phyloP scores from a whole-genome alignment of 2,888 invertebrate species.

The Seira ritae region DNA sequence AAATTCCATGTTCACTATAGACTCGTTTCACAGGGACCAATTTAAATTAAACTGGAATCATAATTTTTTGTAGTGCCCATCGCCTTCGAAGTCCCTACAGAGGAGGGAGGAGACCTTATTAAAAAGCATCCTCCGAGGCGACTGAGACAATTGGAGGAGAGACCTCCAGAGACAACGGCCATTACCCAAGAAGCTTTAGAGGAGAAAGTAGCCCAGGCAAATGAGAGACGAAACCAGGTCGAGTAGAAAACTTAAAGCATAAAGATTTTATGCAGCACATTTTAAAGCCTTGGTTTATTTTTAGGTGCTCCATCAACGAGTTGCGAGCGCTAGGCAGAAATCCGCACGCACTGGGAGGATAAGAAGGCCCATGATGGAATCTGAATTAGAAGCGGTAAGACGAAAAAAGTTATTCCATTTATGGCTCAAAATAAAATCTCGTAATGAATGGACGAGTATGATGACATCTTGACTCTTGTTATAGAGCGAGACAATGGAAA shows the following conservation, averaged over 20 bases:
- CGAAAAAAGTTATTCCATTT: constrained; percentile 8
- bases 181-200: constrained; percentile 71
- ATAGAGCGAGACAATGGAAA: constrained; percentile 48
- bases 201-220: constrained; percentile 72
- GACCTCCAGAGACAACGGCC: constrained; percentile 56
- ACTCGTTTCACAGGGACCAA: too few relatives aligned
- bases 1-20: not conserved
- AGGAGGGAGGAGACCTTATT: constrained; percentile 67
- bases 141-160: constrained; percentile 68
- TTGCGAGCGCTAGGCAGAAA: constrained; percentile 73
- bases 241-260: constrained; percentile 1
- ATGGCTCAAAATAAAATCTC: too few relatives aligned
- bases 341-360: constrained; percentile 65
- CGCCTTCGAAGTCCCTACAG: constrained; percentile 73
- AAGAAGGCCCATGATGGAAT: constrained; percentile 63
- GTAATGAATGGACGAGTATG: too few relatives aligned
- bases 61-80: constrained; percentile 65
- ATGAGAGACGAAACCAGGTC: constrained; percentile 72
- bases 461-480: constrained; percentile 2
- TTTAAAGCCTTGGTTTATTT: constrained; percentile 1
- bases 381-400: constrained; percentile 51
- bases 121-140: constrained; percentile 72
- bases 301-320: constrained; percentile 71
- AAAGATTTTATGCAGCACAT: too few relatives aligned
- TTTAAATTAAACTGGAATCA: too few relatives aligned